Evolutionary conservation across 2,888 invertebrate genomes (phyloP).

Genomic region (Schrankia costaestrigalis): DNA sequence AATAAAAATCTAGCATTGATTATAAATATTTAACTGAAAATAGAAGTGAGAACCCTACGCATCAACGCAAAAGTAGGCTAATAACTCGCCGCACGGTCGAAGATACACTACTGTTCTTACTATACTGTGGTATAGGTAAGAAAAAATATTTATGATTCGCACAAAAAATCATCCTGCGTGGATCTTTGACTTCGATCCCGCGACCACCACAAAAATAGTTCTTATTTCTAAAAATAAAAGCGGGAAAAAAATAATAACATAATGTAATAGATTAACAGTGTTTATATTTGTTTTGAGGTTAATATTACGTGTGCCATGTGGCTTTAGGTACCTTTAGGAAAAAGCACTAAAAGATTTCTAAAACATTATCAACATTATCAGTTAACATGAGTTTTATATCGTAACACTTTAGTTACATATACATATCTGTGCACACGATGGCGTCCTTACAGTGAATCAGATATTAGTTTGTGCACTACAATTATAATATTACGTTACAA

Average conservation of each 20-base stretch:
- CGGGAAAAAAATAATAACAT: slow-evolving; percentile 41
- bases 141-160: too few species aligned
- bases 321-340: slow-evolving; percentile 70
- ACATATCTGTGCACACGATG: slow-evolving; percentile 39
- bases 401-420: slow-evolving; percentile 57
- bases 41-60: too few species aligned
- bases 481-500: slow-evolving; percentile 50
- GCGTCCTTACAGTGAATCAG: slow-evolving; percentile 24
- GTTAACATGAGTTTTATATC: slow-evolving; percentile 59
- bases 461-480: slow-evolving; percentile 68
- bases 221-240: neutral
- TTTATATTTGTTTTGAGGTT: slow-evolving; percentile 79
- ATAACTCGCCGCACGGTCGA: too few species aligned
- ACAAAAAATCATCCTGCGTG: too few species aligned
- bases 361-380: slow-evolving; percentile 66
- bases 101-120: too few species aligned
- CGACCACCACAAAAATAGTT: too few species aligned
- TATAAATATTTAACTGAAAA: too few species aligned
- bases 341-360: slow-evolving; percentile 71
- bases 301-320: slow-evolving; percentile 73
- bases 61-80: too few species aligned
- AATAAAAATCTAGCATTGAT: too few species aligned
- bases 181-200: too few species aligned
- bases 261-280: slow-evolving; percentile 70
- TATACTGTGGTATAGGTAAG: too few species aligned